Evolutionary conservation across 2,888 invertebrate genomes (phyloP).

Genomic region (Leucoma salicis): DNA sequence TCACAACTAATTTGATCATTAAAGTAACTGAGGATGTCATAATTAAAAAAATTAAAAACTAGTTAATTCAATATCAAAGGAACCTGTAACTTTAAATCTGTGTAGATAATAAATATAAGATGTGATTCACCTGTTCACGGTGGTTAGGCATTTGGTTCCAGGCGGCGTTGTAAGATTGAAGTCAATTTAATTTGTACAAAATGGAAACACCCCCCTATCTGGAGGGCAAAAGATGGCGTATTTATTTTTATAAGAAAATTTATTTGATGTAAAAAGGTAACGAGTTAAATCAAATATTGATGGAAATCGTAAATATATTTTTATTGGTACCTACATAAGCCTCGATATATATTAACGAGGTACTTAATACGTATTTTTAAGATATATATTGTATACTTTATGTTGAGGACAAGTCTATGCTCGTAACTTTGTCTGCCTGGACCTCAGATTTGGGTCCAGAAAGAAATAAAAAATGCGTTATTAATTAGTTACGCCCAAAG

Average conservation of each 20-base stretch:
- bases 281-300: conserved; percentile 14
- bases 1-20: too few relatives aligned
- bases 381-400: neutral
- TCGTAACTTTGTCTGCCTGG: too few relatives aligned
- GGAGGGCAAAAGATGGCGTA: conserved; percentile 23
- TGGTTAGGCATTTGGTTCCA: conserved; percentile 35
- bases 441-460: too few relatives aligned
- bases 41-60: too few relatives aligned
- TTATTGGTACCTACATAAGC: conserved; percentile 7
- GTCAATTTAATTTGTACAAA: conserved; percentile 53
- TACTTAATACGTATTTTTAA: neutral
- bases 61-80: too few relatives aligned
- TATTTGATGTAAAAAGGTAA: conserved; percentile 28
- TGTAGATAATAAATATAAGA: conserved; percentile 12
- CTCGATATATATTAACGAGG: conserved; percentile 4
- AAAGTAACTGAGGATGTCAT: too few relatives aligned
- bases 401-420: neutral
- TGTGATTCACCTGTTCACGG: conserved; percentile 25
- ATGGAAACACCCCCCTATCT: conserved; percentile 40
- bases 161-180: conserved; percentile 34
- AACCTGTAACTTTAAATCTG: too few relatives aligned
- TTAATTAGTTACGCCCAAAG: too few relatives aligned
- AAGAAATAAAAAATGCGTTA: too few relatives aligned
- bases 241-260: conserved; percentile 31
- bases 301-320: conserved; percentile 7